Evolutionary conservation across 2,113 vertebrate species (phyloP).

Genomic region (Genyomyrus donnyi): DNA sequence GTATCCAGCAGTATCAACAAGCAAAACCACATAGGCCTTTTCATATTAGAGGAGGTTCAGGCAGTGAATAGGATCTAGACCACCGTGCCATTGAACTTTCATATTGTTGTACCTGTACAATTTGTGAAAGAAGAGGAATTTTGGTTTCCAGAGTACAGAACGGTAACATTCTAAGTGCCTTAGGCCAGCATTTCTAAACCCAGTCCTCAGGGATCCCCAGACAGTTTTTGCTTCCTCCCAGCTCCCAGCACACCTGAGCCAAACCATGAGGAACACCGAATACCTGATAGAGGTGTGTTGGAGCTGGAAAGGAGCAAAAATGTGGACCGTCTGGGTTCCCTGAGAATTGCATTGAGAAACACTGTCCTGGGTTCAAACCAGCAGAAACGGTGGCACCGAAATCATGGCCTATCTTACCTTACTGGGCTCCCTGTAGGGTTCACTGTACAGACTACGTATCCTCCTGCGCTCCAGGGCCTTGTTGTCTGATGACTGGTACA

Average conservation of each 20-base stretch:
- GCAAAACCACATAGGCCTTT: not conserved
- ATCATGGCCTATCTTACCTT: constrained; percentile 68
- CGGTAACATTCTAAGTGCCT: not conserved
- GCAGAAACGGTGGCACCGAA: not conserved
- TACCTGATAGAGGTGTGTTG: not conserved
- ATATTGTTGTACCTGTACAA: not conserved
- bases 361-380: not conserved
- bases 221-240: not conserved
- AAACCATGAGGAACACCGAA: not conserved
- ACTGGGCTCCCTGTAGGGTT: constrained; percentile 74
- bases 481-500: constrained; percentile 63
- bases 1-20: not conserved
- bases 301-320: not conserved
- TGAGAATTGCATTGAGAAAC: not conserved
- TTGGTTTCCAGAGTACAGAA: not conserved
- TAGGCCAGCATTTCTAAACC: not conserved
- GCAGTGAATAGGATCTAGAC: not conserved
- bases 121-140: not conserved
- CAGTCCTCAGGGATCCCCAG: not conserved
- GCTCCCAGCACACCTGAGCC: not conserved
- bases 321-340: not conserved
- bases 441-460: constrained; percentile 91
- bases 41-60: not conserved
- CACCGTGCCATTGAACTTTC: not conserved
- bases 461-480: constrained; percentile 80